A percentile compares a stretch with the other conserved stretches of the same genome.
Conservation (phyloP, 2,797 vertebrate genomes). For the Borostomias antarcticus region DNA sequence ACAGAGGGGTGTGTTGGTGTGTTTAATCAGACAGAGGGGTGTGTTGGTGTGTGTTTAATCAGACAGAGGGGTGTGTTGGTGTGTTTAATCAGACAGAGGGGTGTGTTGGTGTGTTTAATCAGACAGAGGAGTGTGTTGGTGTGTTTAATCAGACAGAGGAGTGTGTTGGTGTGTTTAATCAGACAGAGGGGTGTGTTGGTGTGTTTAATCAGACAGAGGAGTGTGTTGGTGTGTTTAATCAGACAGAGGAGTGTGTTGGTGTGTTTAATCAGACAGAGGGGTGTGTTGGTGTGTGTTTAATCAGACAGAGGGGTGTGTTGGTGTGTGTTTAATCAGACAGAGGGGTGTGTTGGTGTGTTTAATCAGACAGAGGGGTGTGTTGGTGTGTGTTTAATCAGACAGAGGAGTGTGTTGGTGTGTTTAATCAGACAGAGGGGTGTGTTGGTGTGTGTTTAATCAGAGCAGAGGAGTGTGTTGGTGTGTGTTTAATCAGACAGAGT, state of each 20-base stretch:
- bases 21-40: slow-evolving; percentile 75
- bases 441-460: slow-evolving; percentile 88
- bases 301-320: slow-evolving; percentile 76
- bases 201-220: slow-evolving; percentile 76
- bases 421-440: slow-evolving; percentile 76
- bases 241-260: slow-evolving; percentile 76
- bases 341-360: slow-evolving; percentile 74
- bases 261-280: slow-evolving; percentile 76
- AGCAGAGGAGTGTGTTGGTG: slow-evolving; percentile 74
- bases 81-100: slow-evolving; percentile 76
- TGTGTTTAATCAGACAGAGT: slow-evolving; percentile 82
- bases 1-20: slow-evolving; percentile 75
- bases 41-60: too few species aligned
- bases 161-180: too few species aligned
- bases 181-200: slow-evolving; percentile 76
- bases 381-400: slow-evolving; percentile 85
- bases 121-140: slow-evolving; percentile 76
- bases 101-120: too few species aligned
- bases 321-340: slow-evolving; percentile 83
- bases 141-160: slow-evolving; percentile 76
- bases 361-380: slow-evolving; percentile 79
- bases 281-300: too few species aligned
- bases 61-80: slow-evolving; percentile 76
- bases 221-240: too few species aligned
- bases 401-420: slow-evolving; percentile 76